Conservation (phyloP, 2,113 vertebrate genomes). For the Poeciliopsis turrubarensis region DNA sequence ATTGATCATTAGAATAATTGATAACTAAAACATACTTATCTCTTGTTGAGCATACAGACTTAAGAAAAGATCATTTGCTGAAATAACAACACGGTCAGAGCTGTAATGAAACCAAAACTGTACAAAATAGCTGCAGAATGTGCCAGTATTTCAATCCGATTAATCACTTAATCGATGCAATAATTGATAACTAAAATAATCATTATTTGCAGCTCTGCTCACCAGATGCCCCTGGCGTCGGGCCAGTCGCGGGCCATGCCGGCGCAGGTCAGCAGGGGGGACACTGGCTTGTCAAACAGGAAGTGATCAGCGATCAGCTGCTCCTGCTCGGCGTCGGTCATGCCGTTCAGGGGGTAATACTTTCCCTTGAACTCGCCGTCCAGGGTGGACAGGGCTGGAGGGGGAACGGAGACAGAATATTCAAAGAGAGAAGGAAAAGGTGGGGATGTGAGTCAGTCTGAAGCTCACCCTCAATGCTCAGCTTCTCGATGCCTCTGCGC, state of each 20-base stretch:
- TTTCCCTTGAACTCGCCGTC: constrained; percentile 94
- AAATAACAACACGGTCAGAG: no score
- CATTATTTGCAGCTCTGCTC: constrained; percentile 42
- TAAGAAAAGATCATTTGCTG: no score
- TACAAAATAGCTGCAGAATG: no score
- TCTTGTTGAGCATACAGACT: no score
- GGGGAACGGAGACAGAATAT: background rate
- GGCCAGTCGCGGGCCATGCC: constrained; percentile 97
- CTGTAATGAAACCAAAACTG: no score
- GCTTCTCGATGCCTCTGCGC: constrained; percentile 87
- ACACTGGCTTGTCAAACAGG: constrained; percentile 95
- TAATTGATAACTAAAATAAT: no score
- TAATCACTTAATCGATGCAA: no score
- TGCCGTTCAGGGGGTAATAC: constrained; percentile 90
- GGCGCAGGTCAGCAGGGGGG: constrained; percentile 90
- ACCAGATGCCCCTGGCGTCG: constrained; percentile 93
- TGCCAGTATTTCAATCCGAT: no score
- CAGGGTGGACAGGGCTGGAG: constrained; percentile 87
- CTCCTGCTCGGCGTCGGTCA: constrained; percentile 91
- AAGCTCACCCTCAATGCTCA: constrained; percentile 86
- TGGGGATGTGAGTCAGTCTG: background rate
- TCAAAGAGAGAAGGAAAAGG: background rate
- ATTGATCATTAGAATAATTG: no score
- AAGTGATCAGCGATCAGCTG: constrained; percentile 94
- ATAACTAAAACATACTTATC: no score